phyloP scores from a whole-genome alignment of 2,888 invertebrate genomes.

The Silvanus unidentatus region DNA sequence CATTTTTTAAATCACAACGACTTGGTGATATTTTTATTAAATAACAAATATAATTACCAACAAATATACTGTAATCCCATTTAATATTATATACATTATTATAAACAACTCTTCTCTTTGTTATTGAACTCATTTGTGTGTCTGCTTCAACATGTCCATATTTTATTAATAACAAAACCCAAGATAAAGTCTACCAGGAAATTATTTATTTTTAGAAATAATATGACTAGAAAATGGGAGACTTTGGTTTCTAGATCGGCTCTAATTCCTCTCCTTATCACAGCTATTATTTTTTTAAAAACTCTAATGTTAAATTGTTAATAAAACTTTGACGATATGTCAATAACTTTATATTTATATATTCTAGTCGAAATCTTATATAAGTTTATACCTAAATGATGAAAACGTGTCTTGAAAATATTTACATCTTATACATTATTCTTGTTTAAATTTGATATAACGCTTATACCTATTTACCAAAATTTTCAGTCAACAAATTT shows the following conservation, averaged over 20 bases:
- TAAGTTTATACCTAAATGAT: too few species aligned
- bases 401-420: too few species aligned
- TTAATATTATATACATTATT: slow-evolving; percentile 1
- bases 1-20: too few species aligned
- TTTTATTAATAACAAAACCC: not conserved
- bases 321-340: not conserved
- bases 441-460: too few species aligned
- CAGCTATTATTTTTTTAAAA: not conserved
- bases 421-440: too few species aligned
- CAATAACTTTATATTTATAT: not conserved
- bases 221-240: not conserved
- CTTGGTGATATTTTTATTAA: too few species aligned
- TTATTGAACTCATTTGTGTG: slow-evolving; percentile 16
- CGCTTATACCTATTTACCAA: too few species aligned
- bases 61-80: too few species aligned
- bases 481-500: too few species aligned
- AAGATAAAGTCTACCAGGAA: slow-evolving; percentile 15
- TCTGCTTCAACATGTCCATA: not conserved
- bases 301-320: not conserved
- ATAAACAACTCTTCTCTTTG: slow-evolving; percentile 14
- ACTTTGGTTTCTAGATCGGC: not conserved
- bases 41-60: not conserved
- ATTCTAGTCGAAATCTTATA: too few species aligned
- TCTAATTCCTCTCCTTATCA: not conserved
- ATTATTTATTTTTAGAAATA: slow-evolving; percentile 5